Evolutionary conservation across 2,888 invertebrate genomes (phyloP), one percentile per base, ranked within the genome.

Genomic region (Oligia latruncula): DNA sequence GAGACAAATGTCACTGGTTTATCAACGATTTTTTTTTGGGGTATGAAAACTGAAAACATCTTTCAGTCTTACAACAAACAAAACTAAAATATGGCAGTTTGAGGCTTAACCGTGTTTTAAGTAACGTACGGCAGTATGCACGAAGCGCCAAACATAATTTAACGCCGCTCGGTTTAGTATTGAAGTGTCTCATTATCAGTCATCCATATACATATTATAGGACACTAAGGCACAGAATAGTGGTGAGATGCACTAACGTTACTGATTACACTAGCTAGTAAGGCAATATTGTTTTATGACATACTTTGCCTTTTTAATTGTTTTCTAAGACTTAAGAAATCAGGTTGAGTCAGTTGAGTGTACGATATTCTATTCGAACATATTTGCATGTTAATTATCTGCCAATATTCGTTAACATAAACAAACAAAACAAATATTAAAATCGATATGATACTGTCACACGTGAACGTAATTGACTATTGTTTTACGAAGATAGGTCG

Each of bases 341-440:
- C 23, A 9, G 74, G 6, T 58, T 58, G 23, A 60, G 20, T 29
- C 5, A 74, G 6, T 58, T 58, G 23, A 60, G 20, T 43, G 9
- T 23, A 74, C 20, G 20, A 40, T 29, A 62, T 71, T 76, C 52
- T 64, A n/a, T 43, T 64, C 23, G 67, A 43, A 84, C 62, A 74
- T 52, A 71, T 82, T 77, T 60, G 23, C 35, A 83, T 74, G 29
- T 72, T 68, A 72, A 80, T 79, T 29, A 65, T 72, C 29, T 70
- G 40, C 73, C 60, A 65, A 83, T 68, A 72, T 70, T 73, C 55
- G 58, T 70, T 83, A 20, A 43, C 60, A 49, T 60, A 67, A 15
- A 15, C 49, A 71, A 58, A 46, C 49, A 71, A 60, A 43, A 46
- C 15, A 29, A 40, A 29, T 64, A 71, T 43, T 35, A 40, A 67